These are phyloP conservation scores for Rhabdomys dilectus DNA, from an alignment of 2,113 vertebrate species.

Conservation along the genomic window DNA sequence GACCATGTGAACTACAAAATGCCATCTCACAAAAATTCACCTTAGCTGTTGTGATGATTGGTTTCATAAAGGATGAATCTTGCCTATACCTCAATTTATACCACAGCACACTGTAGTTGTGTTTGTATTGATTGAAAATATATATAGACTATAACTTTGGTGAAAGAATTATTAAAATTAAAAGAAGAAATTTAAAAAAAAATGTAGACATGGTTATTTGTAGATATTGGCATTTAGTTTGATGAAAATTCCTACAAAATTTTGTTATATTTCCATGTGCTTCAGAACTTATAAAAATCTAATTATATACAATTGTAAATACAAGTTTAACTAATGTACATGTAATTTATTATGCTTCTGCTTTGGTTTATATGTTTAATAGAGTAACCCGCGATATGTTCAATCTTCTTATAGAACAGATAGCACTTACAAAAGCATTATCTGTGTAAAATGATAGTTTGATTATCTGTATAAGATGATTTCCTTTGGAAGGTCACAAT, in stretches of 20 bases:
- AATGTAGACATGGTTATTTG: not conserved
- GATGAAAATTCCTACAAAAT: not conserved
- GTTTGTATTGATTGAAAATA: not conserved
- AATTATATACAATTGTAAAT: not conserved
- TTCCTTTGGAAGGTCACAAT: not conserved
- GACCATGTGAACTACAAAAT: not conserved
- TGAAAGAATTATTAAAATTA: not conserved
- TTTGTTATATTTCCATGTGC: not conserved
- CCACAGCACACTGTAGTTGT: not conserved
- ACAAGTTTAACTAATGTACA: not conserved
- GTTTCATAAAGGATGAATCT: not conserved
- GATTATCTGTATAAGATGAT: not conserved
- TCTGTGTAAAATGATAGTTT: not conserved
- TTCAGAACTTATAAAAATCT: not conserved
- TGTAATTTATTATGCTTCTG: not conserved
- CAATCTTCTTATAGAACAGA: not conserved
- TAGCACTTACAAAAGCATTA: not conserved
- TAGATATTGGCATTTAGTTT: not conserved
- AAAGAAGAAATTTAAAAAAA: not conserved
- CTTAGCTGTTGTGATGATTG: not conserved
- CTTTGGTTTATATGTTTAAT: not conserved
- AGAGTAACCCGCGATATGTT: not conserved
- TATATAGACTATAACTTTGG: not conserved
- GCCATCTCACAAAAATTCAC: slow-evolving; percentile 8
- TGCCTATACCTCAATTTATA: not conserved